phyloP scores from a whole-genome alignment of 2,797 vertebrate species.

The Sphenopsis melanotis region DNA sequence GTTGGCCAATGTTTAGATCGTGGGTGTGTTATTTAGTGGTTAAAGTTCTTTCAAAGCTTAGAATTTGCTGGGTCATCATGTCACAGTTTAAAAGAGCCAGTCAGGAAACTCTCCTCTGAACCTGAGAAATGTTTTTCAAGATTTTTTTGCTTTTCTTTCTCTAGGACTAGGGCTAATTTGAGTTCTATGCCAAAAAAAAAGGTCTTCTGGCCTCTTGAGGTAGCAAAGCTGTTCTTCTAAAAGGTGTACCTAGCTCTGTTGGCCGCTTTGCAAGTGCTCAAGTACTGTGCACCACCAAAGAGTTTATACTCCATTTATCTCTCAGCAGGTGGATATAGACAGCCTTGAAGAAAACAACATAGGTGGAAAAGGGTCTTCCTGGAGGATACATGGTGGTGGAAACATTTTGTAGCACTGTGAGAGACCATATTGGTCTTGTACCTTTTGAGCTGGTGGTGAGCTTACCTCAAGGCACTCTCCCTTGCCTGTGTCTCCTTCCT shows the following conservation, averaged over 20 bases:
- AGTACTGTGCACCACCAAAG: neutral
- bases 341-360: neutral
- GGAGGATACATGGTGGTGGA: neutral
- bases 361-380: neutral
- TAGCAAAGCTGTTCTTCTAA: neutral
- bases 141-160: neutral
- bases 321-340: neutral
- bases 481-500: neutral
- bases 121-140: neutral
- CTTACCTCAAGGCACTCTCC: rapidly evolving
- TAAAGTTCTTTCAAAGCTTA: neutral
- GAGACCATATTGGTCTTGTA: neutral
- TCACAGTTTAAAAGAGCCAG: neutral
- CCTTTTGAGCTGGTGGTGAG: neutral
- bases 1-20: neutral
- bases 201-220: neutral
- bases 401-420: neutral
- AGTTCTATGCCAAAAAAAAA: neutral
- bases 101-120: neutral
- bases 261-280: neutral
- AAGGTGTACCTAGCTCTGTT: neutral
- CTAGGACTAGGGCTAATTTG: neutral
- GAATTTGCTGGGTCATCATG: neutral
- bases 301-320: neutral
- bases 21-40: neutral